Percentiles rank a stretch among this genome's conserved stretches.
Conservation (phyloP, 2,888 invertebrate genomes). For the Trichopoda pennipes region DNA sequence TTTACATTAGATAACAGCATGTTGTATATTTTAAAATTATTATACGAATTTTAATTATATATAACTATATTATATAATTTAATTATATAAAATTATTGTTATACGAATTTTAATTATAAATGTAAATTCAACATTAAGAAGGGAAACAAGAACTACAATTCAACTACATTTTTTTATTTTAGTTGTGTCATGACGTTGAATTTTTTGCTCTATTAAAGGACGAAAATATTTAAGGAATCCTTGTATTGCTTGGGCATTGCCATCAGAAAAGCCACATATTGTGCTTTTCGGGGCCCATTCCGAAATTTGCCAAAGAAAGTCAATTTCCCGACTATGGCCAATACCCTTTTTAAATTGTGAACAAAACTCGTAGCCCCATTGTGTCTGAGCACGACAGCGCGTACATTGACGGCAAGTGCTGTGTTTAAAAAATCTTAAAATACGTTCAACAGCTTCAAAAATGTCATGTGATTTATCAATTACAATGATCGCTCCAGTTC, state of each 20-base stretch:
- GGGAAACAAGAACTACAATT: no score
- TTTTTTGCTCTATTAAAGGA: constrained; percentile 92
- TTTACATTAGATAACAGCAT: no score
- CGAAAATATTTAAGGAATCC: constrained; percentile 96
- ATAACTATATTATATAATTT: no score
- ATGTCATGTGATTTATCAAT: constrained; percentile 98
- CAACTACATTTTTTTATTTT: not conserved
- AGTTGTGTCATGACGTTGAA: constrained; percentile 82
- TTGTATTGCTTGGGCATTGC: constrained; percentile 99
- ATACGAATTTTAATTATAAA: no score
- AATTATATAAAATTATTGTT: no score
- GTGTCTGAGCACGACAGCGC: constrained; percentile 96
- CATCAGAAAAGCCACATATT: constrained; percentile 97
- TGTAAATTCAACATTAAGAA: no score
- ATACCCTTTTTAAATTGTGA: constrained; percentile 91
- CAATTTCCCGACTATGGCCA: constrained; percentile 95
- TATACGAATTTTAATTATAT: no score
- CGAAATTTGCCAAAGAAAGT: constrained; percentile 98
- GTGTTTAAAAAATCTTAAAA: constrained; percentile 98
- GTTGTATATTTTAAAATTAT: no score
- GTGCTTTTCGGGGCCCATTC: constrained; percentile 99
- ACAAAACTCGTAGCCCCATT: constrained; percentile 95
- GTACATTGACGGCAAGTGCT: constrained; percentile 99
- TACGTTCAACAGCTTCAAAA: constrained; percentile 96
- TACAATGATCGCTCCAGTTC: constrained; percentile 98